Evolutionary conservation across 1,140 invertebrate species (phyloP).

Genomic region (Drosophila malerkotliana): DNA sequence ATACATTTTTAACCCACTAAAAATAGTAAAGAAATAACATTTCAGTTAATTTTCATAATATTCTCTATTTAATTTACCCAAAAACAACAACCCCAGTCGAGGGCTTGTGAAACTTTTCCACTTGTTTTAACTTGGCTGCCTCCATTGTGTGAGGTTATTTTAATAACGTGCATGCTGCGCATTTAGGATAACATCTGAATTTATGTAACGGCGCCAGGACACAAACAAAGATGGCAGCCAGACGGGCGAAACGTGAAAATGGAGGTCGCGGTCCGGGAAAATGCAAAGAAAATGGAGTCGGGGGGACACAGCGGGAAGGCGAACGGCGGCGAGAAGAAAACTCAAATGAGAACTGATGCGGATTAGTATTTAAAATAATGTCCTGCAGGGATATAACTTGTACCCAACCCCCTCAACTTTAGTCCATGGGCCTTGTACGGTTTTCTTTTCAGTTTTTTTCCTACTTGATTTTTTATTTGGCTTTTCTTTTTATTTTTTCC

Average conservation of each 20-base stretch:
- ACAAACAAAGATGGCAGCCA: slow-evolving; percentile 77
- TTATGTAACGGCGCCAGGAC: slow-evolving; percentile 71
- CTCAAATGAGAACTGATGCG: slow-evolving; percentile 83
- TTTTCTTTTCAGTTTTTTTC: slow-evolving; percentile 49
- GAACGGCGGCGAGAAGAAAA: slow-evolving; percentile 23
- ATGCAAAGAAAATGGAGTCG: slow-evolving; percentile 2
- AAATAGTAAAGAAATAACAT: no score
- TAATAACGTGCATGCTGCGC: slow-evolving; percentile 82
- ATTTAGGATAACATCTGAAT: slow-evolving; percentile 83
- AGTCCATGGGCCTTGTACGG: slow-evolving; percentile 46
- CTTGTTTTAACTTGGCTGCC: slow-evolving; percentile 44
- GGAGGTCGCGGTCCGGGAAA: slow-evolving; percentile 8
- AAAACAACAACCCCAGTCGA: not conserved
- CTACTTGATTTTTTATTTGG: slow-evolving; percentile 68
- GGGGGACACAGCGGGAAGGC: not conserved
- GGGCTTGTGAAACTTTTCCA: slow-evolving; percentile 1
- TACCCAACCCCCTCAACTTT: slow-evolving; percentile 40
- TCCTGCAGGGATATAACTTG: slow-evolving; percentile 83
- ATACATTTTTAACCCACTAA: no score
- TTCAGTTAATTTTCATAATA: no score
- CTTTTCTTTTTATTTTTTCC: slow-evolving; percentile 43
- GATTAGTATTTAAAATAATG: slow-evolving; percentile 84
- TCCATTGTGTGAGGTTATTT: slow-evolving; percentile 60
- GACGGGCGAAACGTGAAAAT: slow-evolving; percentile 50
- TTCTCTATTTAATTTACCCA: no score